Base-by-base conservation (phyloP, 2,113 vertebrate genomes). In the Nothocercus julius region DNA sequence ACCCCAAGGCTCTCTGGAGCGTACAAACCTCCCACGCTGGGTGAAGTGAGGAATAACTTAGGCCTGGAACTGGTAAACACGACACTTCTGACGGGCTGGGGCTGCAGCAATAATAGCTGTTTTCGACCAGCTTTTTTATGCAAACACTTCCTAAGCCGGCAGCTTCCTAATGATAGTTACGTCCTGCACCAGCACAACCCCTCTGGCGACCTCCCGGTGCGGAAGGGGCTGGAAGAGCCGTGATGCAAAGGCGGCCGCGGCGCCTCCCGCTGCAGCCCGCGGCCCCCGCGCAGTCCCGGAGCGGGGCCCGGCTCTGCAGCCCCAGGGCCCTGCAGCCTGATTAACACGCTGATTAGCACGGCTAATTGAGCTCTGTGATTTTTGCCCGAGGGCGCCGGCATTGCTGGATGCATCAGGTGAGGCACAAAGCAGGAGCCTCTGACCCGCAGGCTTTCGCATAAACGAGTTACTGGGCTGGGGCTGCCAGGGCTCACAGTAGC, bases 381-480 rank as follows among this genome's bases (percentile, higher is more conserved):
- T 66, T 77, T 1, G 16, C 86, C 72, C 28, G 84, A 54, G 75
- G 81, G 72, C 67, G 18, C 4, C 80, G 90, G 64, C 83, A 59
- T 96, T 96, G 85, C 1, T 40, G 81, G 92, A 80, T 80, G 59
- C 82, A n/a, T 17, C 85, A 88, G 90, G 93, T 94, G 87, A 95
- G 80, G 5, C 44, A 6, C 6, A 40, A 61, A 25, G 94, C 92
- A 28, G 6, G 47, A 28, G 59, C 77, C 28, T 20, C 40, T 47
- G 77, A 95, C 89, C 85, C 45, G 72, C 70, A 11, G 73, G 89
- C 78, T 4, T 32, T 64, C 2, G 1, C 62, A 79, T 80, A 45
- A 69, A 77, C 49, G 11, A 3, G 22, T 68, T 0, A 3, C 63
- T 5, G 72, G 54, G 89, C 75, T 83, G 87, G 72, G 75, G 86